Base-by-base conservation (phyloP, 1,140 invertebrate species). In the Conopomorpha cramerella region DNA sequence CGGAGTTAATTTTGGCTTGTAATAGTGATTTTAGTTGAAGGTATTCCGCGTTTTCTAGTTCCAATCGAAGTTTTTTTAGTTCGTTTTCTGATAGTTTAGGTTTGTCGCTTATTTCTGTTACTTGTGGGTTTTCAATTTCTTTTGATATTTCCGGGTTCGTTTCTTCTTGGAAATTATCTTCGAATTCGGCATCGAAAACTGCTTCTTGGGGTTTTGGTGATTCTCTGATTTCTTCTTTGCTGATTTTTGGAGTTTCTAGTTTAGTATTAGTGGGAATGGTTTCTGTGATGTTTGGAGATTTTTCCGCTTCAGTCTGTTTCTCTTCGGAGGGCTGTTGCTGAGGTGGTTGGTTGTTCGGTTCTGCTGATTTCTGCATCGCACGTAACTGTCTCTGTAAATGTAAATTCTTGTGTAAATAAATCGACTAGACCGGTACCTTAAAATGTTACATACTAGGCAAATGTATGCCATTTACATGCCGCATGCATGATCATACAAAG, bases 301-400 rank as follows among this genome's bases (percentile, higher is more conserved):
- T 46, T 34, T 62, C 58, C 10, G 73, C 58, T 18, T 68, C 55
- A 14, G 52, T 45, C 50, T 49, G 51, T 56, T 63, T 77, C 36
- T 83, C 81, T 30, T 84, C 73, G 10, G 58, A 43, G 0, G 68
- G 80, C 44, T 27, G 66, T 35, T 63, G 82, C 51, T 58, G 82
- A 50, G 41, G 81, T 59, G 41, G 80, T 23, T 55, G 77, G 70
- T 57, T 78, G 72, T 58, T 57, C 7, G 79, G 70, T 26, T 86
- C 85, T 33, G 81, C 81, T 6, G 84, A 80, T 56, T 86, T 88
- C 61, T 88, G 86, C 31, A 88, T 84, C 10, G 82, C 80, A 39
- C 88, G 81, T 30, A 88, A 79, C 62, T 89, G 90, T 39, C 88
- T 79, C 81, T 88, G 62, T 23, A 78, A 79, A 35, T 11, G n/a